Percentiles rank a stretch among this genome's conserved stretches.
Evolutionary conservation across 2,797 vertebrate genomes (phyloP).

Genomic region (Channallabes apus): DNA sequence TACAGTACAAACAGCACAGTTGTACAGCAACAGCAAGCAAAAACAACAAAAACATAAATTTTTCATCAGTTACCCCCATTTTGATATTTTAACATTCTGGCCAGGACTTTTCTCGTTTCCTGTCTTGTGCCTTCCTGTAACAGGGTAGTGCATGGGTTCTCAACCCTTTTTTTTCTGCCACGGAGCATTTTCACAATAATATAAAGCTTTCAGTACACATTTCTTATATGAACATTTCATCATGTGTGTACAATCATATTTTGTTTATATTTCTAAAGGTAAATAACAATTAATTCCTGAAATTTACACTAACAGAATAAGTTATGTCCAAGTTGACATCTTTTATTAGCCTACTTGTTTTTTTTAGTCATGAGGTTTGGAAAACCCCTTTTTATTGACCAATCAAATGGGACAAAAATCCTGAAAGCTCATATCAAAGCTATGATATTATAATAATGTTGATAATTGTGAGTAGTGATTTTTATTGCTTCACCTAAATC

Average conservation of each 20-base stretch:
- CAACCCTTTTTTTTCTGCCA: background rate
- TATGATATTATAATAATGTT: background rate
- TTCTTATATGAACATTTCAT: background rate
- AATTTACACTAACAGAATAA: background rate
- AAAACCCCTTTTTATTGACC: constrained; percentile 1
- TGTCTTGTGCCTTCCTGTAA: background rate
- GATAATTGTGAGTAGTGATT: background rate
- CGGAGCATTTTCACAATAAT: background rate
- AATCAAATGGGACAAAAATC: background rate
- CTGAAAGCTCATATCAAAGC: background rate
- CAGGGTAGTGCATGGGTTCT: background rate
- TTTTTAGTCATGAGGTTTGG: background rate
- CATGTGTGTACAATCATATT: background rate
- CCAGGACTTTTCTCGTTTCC: background rate
- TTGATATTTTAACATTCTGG: background rate
- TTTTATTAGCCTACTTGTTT: background rate
- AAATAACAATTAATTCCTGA: background rate
- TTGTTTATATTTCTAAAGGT: background rate
- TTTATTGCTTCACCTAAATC: background rate
- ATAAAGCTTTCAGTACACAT: background rate
- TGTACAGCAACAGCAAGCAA: background rate
- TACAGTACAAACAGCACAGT: background rate
- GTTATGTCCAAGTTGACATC: background rate
- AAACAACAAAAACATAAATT: background rate
- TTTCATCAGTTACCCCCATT: background rate